A percentile compares a stretch with the other conserved stretches of the same genome.
phyloP scores from a whole-genome alignment of 2,797 vertebrate species.

The Muscicapa comitata region DNA sequence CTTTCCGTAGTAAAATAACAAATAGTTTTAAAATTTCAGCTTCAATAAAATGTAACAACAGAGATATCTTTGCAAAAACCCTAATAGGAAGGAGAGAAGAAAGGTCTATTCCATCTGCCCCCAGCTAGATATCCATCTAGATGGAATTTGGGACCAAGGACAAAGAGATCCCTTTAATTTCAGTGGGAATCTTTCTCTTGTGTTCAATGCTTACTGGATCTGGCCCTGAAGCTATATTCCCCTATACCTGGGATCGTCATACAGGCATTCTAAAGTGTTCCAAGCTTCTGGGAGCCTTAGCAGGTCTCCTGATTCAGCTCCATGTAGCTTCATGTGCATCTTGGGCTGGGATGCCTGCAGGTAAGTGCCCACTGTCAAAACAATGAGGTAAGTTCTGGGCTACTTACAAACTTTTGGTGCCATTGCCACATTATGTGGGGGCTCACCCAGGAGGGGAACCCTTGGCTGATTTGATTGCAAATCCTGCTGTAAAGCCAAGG shows the following conservation, averaged over 20 bases:
- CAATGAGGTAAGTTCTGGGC: not conserved
- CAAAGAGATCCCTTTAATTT: not conserved
- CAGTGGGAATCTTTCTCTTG: not conserved
- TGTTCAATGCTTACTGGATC: not conserved
- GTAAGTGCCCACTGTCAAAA: not conserved
- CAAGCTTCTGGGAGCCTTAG: not conserved
- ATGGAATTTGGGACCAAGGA: rapidly evolving
- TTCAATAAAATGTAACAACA: not conserved
- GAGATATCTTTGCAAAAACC: not conserved
- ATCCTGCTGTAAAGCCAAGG: not conserved
- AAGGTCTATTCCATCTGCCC: not conserved
- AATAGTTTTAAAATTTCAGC: not conserved
- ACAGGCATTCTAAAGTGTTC: not conserved
- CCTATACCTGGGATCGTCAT: not conserved
- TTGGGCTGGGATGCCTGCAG: not conserved
- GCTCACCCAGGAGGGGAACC: not conserved
- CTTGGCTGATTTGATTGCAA: not conserved
- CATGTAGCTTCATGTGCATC: rapidly evolving
- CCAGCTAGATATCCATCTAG: not conserved
- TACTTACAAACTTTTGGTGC: not conserved
- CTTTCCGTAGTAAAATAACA: not conserved
- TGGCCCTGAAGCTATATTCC: not conserved
- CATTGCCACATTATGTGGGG: rapidly evolving
- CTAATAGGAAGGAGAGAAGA: not conserved
- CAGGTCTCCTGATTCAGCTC: not conserved